Conservation (phyloP, 2,113 vertebrate genomes). For the Centrocercus urophasianus region DNA sequence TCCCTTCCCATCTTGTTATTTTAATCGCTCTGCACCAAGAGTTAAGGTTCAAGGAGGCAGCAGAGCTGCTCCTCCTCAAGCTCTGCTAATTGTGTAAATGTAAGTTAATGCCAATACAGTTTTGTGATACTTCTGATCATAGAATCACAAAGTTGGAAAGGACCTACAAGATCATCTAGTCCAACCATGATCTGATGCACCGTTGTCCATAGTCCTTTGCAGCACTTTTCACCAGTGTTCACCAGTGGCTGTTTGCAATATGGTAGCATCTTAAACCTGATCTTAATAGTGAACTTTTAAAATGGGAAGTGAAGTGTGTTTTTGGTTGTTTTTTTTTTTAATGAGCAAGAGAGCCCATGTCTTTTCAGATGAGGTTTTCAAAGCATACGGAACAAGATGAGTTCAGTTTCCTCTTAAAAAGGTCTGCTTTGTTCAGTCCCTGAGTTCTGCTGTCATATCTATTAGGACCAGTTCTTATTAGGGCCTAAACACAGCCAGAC, state of each 20-base stretch:
- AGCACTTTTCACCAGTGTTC: not conserved
- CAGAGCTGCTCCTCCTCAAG: not conserved
- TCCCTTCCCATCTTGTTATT: not conserved
- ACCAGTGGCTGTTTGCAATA: not conserved
- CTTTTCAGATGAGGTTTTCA: constrained; percentile 3
- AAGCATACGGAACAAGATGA: not conserved
- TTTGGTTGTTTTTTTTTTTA: not conserved
- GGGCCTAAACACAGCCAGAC: not conserved
- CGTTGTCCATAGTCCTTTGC: not conserved
- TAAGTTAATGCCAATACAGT: not conserved
- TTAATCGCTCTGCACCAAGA: not conserved
- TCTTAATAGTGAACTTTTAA: not conserved
- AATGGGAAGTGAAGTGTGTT: not conserved
- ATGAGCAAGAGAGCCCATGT: not conserved
- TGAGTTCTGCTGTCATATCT: not conserved
- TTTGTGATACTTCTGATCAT: not conserved
- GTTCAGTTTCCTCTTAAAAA: constrained; percentile 18
- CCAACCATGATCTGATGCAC: not conserved
- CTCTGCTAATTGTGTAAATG: not conserved
- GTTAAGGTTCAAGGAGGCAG: not conserved
- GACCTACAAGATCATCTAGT: no score
- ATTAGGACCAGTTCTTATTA: not conserved
- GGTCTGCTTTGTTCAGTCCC: not conserved
- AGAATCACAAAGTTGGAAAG: no score
- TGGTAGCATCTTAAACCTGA: not conserved